A percentile compares a stretch with the other conserved stretches of the same genome.
phyloP scores from a whole-genome alignment of 2,888 invertebrate species.

The Scaptomyza reducta region DNA sequence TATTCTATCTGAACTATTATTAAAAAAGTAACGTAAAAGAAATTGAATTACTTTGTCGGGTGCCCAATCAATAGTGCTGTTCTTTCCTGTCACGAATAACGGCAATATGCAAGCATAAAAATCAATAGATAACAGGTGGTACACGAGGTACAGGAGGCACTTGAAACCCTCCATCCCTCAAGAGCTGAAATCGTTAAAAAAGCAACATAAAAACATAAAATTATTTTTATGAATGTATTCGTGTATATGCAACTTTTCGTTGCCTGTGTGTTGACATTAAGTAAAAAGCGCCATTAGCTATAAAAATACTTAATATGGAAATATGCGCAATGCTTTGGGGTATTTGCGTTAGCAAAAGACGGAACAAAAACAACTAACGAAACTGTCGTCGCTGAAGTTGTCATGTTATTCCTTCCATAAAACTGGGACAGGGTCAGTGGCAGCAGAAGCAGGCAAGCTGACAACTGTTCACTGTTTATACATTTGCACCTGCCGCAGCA shows the following conservation, averaged over 20 bases:
- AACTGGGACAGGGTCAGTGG: conserved; percentile 40
- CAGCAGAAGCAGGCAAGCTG: conserved; percentile 28
- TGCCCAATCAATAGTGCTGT: conserved; percentile 8
- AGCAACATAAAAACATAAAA: conserved; percentile 67
- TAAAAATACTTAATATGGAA: conserved; percentile 81
- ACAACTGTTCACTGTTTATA: conserved; percentile 51
- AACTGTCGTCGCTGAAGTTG: conserved; percentile 72
- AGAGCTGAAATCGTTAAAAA: conserved; percentile 36
- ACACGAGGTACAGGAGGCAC: conserved; percentile 64
- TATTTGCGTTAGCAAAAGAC: conserved; percentile 56
- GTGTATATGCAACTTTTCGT: conserved; percentile 29
- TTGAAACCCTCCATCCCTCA: conserved; percentile 43
- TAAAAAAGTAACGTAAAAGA: no score
- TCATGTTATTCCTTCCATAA: conserved; percentile 22
- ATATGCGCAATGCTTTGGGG: conserved; percentile 68
- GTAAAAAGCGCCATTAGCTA: conserved; percentile 79
- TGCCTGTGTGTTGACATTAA: conserved; percentile 68
- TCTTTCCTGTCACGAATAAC: conserved; percentile 21
- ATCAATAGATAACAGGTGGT: conserved; percentile 79
- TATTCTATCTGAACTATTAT: no score
- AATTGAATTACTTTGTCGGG: neutral
- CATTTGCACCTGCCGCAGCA: conserved; percentile 49
- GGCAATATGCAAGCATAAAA: conserved; percentile 62
- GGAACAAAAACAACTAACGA: conserved; percentile 47
- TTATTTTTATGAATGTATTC: conserved; percentile 39